phyloP scores from a whole-genome alignment of 2,888 invertebrate genomes.

The Leptinotarsa juncta region DNA sequence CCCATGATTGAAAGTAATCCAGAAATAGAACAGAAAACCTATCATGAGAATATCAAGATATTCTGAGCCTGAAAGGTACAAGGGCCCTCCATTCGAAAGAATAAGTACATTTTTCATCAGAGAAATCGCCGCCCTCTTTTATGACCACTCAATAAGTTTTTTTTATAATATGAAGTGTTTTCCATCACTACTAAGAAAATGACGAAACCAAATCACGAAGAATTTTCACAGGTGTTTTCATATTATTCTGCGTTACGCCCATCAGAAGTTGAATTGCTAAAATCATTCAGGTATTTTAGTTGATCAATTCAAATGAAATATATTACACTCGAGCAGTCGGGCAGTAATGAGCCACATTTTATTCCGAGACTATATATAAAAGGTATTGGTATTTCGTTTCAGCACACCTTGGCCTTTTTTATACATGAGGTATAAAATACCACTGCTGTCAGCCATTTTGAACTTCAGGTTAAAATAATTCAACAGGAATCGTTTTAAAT shows the following conservation, averaged over 20 bases:
- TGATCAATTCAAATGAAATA: constrained; percentile 22
- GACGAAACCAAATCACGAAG: background rate
- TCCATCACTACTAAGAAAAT: background rate
- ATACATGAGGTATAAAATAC: constrained; percentile 43
- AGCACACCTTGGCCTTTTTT: constrained; percentile 43
- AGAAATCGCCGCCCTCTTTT: no score
- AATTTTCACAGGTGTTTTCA: constrained; percentile 3
- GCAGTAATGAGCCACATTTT: constrained; percentile 31
- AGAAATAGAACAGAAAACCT: no score
- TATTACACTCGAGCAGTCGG: constrained; percentile 20
- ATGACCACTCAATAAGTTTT: no score
- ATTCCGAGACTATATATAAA: constrained; percentile 31
- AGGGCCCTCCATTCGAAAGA: no score
- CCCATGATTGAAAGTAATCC: no score
- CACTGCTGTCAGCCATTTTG: constrained; percentile 47
- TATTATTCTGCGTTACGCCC: constrained; percentile 15
- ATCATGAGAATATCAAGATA: no score
- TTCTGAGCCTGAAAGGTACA: no score
- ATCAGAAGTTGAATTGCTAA: constrained; percentile 11
- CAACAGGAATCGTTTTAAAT: constrained; percentile 21
- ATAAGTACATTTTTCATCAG: no score
- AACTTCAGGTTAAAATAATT: constrained; percentile 38
- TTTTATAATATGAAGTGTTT: no score
- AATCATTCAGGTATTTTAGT: constrained; percentile 8
- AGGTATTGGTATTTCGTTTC: constrained; percentile 39